Base-by-base conservation (phyloP, 2,113 vertebrate genomes). In the Actenoides hombroni region DNA sequence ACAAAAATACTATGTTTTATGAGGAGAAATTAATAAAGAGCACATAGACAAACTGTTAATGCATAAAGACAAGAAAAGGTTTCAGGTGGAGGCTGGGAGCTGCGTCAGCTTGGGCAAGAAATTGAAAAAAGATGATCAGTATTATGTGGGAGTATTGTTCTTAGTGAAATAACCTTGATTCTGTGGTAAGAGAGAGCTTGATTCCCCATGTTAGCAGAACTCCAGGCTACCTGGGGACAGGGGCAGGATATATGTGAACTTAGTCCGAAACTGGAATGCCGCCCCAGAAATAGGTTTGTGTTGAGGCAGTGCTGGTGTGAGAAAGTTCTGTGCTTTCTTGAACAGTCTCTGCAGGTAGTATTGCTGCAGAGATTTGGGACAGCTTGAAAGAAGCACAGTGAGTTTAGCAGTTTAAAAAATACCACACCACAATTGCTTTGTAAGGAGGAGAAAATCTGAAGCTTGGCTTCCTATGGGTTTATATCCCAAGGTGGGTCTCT, bases 21-120 rank as follows among this genome's bases (percentile, higher is more conserved):
- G 24, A 88, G 48, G 31, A 82, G 39, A 84, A 90, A 79, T 84
- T 84, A 92, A 75, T 78, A 71, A 92, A 86, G 18, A 70, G 35
- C 16, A 86, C 84, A 75, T 18, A 79, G 42, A 20, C 2, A 6
- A 84, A 28, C 23, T 37, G 6, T 51, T 86, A 57, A 68, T 53
- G 13, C 10, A 12, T 40, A 44, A 19, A 46, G 25, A 53, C 11
- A 53, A 46, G 20, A 49, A 77, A 83, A 23, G 1, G 4, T 74
- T 94, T 92, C 37, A 53, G 7, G 28, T 16, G 9, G 17, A 69
- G 35, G 39, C 29, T 79, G 48, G 23, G 9, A 64, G 5, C 31
- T 73, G 42, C 2, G 2, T 54, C 44, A 79, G 33, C 26, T 86
- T 90, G 25, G 39, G 21, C 21, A 60, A 87, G 39, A 88, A 63